phyloP scores from a whole-genome alignment of 53 echinoderm and acorn worm species.

The Henricia sp. region DNA sequence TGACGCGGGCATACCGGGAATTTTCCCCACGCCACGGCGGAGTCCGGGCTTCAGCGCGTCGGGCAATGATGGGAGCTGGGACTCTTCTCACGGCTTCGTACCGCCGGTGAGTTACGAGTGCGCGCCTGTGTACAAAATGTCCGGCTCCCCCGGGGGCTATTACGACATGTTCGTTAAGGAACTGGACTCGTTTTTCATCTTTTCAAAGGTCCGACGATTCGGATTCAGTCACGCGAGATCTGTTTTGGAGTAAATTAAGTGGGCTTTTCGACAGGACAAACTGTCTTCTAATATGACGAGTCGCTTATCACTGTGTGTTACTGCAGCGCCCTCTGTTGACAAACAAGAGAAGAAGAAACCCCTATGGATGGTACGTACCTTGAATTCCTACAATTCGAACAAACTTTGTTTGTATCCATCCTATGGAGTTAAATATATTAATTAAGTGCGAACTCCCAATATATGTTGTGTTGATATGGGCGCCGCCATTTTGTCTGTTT shows the following conservation, averaged over 20 bases:
- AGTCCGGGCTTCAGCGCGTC: background rate
- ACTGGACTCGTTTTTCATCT: slow-evolving; percentile 32
- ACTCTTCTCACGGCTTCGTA: slow-evolving; percentile 31
- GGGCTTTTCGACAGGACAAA: too few species aligned
- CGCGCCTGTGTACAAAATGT: slow-evolving; percentile 60
- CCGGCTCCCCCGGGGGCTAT: slow-evolving; percentile 1
- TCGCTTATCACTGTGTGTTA: too few species aligned
- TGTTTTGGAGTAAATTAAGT: too few species aligned
- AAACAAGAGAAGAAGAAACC: too few species aligned
- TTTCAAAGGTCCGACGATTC: background rate
- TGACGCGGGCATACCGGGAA: slow-evolving; percentile 25
- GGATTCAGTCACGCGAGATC: slow-evolving; percentile 23
- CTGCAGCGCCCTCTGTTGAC: too few species aligned
- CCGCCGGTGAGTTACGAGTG: slow-evolving; percentile 44
- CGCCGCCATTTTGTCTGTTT: too few species aligned
- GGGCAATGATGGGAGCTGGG: slow-evolving; percentile 17
- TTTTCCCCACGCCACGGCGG: slow-evolving; percentile 33
- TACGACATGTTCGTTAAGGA: slow-evolving; percentile 40
- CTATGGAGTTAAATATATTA: too few species aligned
- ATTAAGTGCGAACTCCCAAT: too few species aligned
- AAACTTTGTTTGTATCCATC: too few species aligned
- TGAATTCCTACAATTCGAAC: too few species aligned
- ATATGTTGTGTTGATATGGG: too few species aligned
- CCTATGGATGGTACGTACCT: too few species aligned
- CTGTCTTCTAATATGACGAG: background rate